These are phyloP conservation scores for Cryptosula pallasiana DNA, from an alignment of 2,888 invertebrate species.

Conservation along the genomic window DNA sequence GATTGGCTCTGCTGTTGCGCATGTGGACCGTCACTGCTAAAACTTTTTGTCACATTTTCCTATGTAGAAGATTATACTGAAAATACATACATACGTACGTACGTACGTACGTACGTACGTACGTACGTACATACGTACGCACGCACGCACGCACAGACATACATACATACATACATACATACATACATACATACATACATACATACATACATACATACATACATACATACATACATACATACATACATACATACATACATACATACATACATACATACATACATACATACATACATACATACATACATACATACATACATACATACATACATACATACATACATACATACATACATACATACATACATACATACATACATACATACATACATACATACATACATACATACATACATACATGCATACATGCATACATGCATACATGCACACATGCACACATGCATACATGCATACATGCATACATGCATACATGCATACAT, in stretches of 20 bases:
- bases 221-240: not conserved
- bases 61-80: too few relatives aligned
- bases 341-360: not conserved
- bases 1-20: too few relatives aligned
- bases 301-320: not conserved
- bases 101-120: conserved; percentile 22
- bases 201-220: not conserved
- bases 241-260: not conserved
- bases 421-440: not conserved
- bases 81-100: conserved; percentile 20
- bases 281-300: not conserved
- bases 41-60: too few relatives aligned
- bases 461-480: not conserved
- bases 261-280: not conserved
- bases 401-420: not conserved
- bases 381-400: not conserved
- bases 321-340: not conserved
- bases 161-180: not conserved
- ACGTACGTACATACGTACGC: not conserved
- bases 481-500: not conserved
- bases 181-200: not conserved
- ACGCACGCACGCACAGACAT: not conserved
- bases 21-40: too few relatives aligned
- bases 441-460: not conserved
- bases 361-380: not conserved